Base-by-base conservation (phyloP, 2,888 invertebrate species). In the Tanytarsus gracilentus region DNA sequence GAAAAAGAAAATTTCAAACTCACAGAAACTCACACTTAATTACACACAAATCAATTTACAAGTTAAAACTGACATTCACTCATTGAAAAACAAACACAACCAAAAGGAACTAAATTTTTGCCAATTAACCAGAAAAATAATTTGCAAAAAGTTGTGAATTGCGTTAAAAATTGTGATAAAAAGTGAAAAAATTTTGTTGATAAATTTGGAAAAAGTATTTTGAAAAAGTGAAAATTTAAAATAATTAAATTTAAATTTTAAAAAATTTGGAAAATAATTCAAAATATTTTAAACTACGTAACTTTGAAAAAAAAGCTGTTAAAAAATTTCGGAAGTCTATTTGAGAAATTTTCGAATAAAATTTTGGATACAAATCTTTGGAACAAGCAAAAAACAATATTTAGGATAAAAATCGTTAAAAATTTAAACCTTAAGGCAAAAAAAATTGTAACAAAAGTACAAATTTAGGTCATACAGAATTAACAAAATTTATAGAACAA, bases 21-120 rank as follows among this genome's bases (percentile, higher is more conserved):
- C 44, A 44, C 44, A 53, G 23, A 25, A 21, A 53, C 33, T 36
- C 53, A 53, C 53, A 33, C 30, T 9, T 11, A 8, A n/a, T 21
- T 18, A 48, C 21, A 5, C 48, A 48, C 48, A 48, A 18, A 48
- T 2, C 3, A 26, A 50, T 11, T 14, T 27, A 51, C 26, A 14
- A 11, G 21, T n/a, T n/a, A n/a, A 44, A 44, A 44, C 44, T 44
- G 44, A 44, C 44, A 44, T 44, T 53, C 23, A 36, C 53, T 36
- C 14, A 21, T 23, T 5, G 29, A 53, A 53, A 53, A 36, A 23
- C 27, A 8, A 14, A 53, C 23, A 36, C 9, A 29, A 29, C 18
- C 16, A 44, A 16, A 44, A 44, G 21, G 4, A 44, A 44, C 21
- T 16, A 5, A 44, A 8, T 11, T 30, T 30, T 11, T 8, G 30